These are phyloP conservation scores for Pyrrhia umbra DNA, from an alignment of 2,888 invertebrate species.

Conservation along the genomic window DNA sequence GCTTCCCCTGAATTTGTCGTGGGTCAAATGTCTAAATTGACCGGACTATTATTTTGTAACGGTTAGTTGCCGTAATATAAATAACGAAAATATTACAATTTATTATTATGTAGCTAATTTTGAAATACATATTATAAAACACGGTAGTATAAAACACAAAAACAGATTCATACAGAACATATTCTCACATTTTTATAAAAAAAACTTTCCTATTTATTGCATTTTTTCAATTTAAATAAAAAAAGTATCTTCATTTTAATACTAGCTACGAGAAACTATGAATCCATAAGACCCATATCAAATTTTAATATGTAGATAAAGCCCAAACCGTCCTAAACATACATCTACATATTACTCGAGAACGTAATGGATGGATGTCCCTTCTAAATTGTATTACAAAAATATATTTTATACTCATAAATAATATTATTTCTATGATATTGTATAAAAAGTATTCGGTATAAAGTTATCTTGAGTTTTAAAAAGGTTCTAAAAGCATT, in stretches of 20 bases:
- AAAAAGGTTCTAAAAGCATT: conserved; percentile 28
- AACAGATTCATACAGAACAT: too few species aligned
- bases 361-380: conserved; percentile 10
- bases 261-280: conserved; percentile 4
- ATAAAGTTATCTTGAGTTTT: conserved; percentile 9
- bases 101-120: too few species aligned
- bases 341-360: conserved; percentile 15
- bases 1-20: too few species aligned
- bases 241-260: background rate
- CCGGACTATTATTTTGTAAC: too few species aligned
- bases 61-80: too few species aligned
- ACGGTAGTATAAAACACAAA: too few species aligned
- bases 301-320: background rate
- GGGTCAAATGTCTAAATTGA: too few species aligned
- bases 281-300: conserved; percentile 12
- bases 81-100: too few species aligned
- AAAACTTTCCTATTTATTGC: too few species aligned
- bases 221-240: background rate
- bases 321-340: conserved; percentile 12
- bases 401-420: conserved; percentile 10
- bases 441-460: background rate
- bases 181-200: too few species aligned
- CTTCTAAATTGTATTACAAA: conserved; percentile 9
- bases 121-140: too few species aligned
- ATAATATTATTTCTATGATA: background rate